Base-by-base conservation (phyloP, 1,140 invertebrate genomes). In the Solen grandis region DNA sequence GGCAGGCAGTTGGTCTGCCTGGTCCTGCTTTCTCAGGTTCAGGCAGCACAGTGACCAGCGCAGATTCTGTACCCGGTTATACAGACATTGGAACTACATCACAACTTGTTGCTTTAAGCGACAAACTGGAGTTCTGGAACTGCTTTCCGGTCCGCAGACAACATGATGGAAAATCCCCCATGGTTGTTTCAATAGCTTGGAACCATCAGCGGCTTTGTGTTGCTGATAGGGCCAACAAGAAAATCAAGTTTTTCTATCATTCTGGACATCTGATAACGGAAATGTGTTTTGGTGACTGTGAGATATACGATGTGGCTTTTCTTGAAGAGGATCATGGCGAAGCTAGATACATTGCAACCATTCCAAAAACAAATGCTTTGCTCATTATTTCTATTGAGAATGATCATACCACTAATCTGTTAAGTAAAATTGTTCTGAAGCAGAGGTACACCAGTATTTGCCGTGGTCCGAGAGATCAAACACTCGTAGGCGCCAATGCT, bases 61-160 rank as follows among this genome's bases (percentile, higher is more conserved):
- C 60, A 50, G 57, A 66, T n/a, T n/a, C n/a, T n/a, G n/a, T 76
- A 16, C 74, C 74, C 19, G 52, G 74, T 25, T 76, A 76, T 25
- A 27, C 52, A 59, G 63, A 68, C n/a, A 57, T 68, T n/a, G 31
- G 14, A 35, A 50, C 54, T 29, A 38, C 52, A 1, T 27, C 16
- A 63, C 27, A 10, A 25, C 29, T 33, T 33, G 36, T 29, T 25
- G 27, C 52, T 19, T 62, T 62, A 29, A 38, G 55, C 10, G 69
- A 78, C 50, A 38, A 41, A 10, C 29, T 78, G 1, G 33, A 78
- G 35, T 16, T 69, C 3, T 78, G 75, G 75, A 60, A 78, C 27
- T 78, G 60, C 1, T 78, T 78, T 78, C 75, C 75, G 35, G 22
- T 78, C 36, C 63, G 75, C n/a, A 38, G 75, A 27, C 63, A 78